Evolutionary conservation across 2,797 vertebrate genomes (phyloP).

Genomic region (Chrosomus eos): DNA sequence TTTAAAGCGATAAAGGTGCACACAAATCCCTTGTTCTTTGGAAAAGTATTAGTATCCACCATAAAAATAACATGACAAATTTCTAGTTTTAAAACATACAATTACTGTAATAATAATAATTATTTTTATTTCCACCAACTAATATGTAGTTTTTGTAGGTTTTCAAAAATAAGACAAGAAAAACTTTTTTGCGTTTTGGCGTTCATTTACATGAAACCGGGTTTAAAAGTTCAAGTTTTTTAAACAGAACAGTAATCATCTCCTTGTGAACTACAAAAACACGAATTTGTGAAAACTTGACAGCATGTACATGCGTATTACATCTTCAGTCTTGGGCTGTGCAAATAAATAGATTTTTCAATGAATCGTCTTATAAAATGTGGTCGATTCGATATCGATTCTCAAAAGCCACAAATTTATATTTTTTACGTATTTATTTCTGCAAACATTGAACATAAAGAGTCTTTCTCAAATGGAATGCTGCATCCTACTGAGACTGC

Average conservation of each 20-base stretch:
- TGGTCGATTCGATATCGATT: too few relatives aligned
- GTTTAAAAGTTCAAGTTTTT: not conserved
- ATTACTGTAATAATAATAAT: not conserved
- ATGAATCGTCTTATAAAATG: too few relatives aligned
- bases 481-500: too few relatives aligned
- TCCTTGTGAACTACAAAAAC: too few relatives aligned
- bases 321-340: too few relatives aligned
- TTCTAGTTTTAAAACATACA: not conserved
- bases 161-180: not conserved
- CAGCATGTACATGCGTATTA: not conserved
- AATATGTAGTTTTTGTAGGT: not conserved
- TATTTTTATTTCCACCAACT: not conserved
- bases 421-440: too few relatives aligned
- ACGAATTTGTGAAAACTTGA: too few relatives aligned
- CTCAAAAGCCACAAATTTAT: too few relatives aligned
- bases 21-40: not conserved
- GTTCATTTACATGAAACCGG: not conserved
- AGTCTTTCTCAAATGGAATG: too few relatives aligned
- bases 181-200: fast-evolving
- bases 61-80: not conserved
- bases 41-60: not conserved
- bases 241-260: not conserved
- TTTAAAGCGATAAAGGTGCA: not conserved
- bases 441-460: too few relatives aligned
- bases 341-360: too few relatives aligned